Base-by-base conservation (phyloP, 2,113 vertebrate genomes). In the Phaethon lepturus region DNA sequence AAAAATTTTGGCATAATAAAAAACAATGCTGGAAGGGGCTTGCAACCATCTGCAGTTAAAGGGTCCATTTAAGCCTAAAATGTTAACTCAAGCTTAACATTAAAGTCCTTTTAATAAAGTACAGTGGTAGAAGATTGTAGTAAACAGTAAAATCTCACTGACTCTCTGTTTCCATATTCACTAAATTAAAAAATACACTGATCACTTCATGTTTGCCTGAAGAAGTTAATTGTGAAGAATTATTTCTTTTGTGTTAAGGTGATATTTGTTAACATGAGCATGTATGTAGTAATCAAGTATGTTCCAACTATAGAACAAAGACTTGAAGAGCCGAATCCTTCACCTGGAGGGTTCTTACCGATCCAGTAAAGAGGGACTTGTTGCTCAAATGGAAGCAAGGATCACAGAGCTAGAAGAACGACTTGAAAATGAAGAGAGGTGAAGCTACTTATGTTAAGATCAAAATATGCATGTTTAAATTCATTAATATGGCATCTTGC, bases 401-500 rank as follows among this genome's bases (percentile, higher is more conserved):
- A 98, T 99, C 50, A 97, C 98, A 55, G 99, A 99, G 97, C 98
- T 99, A 90, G 99, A 99, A 97, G 99, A 99, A 96, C 98, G 98
- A 22, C 98, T 99, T 62, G 99, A 99, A 95, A 98, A 87, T 11
- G 99, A 99, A 95, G 99, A 99, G 95, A 99, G 99, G 99, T 99
- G 96, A 95, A 93, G 56, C 33, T 73, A 72, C 9, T 83, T 20
- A 20, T 44, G 17, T 60, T 78, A 77, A 72, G 49, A 87, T 78
- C 33, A 71, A 84, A 84, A 49, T 13, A 17, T 59, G 23, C 56
- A 19, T 8, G 5, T 75, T 88, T 74, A 17, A 69, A 5, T 66
- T 95, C 78, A 19, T 68, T 86, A 26, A 13, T 66, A 14, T n/a
- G 44, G 6, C 25, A 6, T 78, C 23, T 63, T 77, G 29, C 47